Conservation (phyloP, 2,113 vertebrate genomes). For the Tychaedon coryphoeus region DNA sequence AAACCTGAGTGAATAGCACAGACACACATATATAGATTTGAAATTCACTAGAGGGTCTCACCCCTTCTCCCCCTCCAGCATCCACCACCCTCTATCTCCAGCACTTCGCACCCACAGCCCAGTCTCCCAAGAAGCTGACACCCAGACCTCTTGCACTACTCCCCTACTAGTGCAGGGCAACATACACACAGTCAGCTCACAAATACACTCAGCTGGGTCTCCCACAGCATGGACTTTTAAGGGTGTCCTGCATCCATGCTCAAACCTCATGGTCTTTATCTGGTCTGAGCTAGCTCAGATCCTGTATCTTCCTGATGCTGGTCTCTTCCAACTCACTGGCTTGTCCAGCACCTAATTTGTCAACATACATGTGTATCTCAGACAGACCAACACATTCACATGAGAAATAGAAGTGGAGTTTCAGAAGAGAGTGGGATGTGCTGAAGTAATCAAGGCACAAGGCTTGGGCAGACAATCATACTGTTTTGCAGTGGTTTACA, state of each 20-base stretch:
- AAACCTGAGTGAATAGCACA: background rate
- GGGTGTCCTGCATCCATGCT: background rate
- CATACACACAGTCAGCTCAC: background rate
- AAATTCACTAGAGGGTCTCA: background rate
- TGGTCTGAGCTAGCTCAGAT: background rate
- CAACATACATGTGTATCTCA: background rate
- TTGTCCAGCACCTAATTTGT: background rate
- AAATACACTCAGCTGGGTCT: background rate
- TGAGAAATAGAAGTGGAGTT: background rate
- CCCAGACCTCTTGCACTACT: background rate
- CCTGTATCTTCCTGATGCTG: background rate
- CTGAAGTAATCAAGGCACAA: background rate
- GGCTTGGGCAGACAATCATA: background rate
- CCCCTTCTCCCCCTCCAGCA: rapidly evolving
- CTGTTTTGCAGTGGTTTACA: background rate
- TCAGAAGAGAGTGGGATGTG: background rate
- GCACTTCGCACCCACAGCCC: background rate
- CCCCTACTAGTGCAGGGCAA: background rate
- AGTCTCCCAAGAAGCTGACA: background rate
- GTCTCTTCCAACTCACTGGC: background rate
- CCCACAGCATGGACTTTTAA: background rate
- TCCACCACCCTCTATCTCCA: background rate
- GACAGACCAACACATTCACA: background rate
- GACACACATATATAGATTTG: background rate
- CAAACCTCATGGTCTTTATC: background rate